phyloP scores from a whole-genome alignment of 2,888 invertebrate genomes.

The Belgica antarctica region DNA sequence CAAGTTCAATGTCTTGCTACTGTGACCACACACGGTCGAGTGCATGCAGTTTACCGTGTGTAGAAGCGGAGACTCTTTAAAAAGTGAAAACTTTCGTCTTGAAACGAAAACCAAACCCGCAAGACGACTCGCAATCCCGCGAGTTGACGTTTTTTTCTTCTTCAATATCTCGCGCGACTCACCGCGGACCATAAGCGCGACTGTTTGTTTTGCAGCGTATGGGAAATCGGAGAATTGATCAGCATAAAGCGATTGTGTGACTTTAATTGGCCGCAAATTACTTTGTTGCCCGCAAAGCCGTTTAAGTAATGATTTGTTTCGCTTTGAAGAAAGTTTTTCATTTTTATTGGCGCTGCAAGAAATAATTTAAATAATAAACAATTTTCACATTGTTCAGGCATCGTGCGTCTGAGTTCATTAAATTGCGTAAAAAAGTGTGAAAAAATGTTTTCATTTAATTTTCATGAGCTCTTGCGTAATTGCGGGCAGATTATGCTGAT shows the following conservation, averaged over 20 bases:
- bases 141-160: background rate
- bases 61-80: no score
- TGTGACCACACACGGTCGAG: background rate
- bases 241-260: no score
- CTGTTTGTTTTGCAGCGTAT: background rate
- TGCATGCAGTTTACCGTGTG: no score
- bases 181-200: no score
- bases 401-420: background rate
- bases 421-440: constrained; percentile 1
- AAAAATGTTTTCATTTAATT: background rate
- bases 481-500: background rate
- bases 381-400: no score
- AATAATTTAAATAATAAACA: constrained; percentile 1
- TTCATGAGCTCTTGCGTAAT: background rate
- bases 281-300: background rate
- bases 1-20: background rate
- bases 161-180: background rate
- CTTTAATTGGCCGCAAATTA: no score
- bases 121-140: background rate
- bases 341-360: constrained; percentile 1
- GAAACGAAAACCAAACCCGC: background rate
- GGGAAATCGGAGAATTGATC: no score
- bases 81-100: no score
- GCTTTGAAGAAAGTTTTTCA: background rate
- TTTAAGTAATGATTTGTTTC: background rate